These are phyloP conservation scores for Bombus cullumanus DNA, from an alignment of 1,140 invertebrate species.

Conservation along the genomic window DNA sequence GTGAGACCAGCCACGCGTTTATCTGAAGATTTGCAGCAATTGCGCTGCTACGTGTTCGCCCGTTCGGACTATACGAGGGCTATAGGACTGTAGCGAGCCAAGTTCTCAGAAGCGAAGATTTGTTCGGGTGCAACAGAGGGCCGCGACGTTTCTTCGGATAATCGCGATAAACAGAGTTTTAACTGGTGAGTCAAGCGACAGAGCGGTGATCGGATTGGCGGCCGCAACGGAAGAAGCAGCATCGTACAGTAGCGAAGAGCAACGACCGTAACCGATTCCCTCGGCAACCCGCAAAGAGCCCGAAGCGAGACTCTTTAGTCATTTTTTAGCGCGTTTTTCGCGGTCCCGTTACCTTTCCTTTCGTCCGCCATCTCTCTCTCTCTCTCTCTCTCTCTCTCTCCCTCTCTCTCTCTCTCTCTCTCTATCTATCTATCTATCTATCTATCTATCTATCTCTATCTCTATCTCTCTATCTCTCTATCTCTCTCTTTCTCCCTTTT, in stretches of 20 bases:
- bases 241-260: conserved; percentile 47
- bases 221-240: conserved; percentile 3
- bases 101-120: not conserved
- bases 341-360: conserved; percentile 51
- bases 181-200: not conserved
- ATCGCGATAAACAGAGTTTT: not conserved
- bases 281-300: conserved; percentile 38
- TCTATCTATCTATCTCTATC: too few relatives aligned
- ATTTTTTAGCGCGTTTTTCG: conserved; percentile 30
- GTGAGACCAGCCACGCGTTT: too few relatives aligned
- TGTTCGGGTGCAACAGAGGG: not conserved
- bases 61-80: too few relatives aligned
- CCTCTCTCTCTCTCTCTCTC: not conserved
- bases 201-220: conserved; percentile 21
- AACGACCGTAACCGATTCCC: conserved; percentile 64
- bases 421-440: too few relatives aligned
- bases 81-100: too few relatives aligned
- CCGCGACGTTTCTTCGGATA: not conserved
- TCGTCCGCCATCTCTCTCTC: conserved; percentile 23
- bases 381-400: not conserved
- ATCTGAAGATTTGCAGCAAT: too few relatives aligned
- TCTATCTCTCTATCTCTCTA: not conserved
- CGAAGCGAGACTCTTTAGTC: conserved; percentile 40
- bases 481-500: not conserved
- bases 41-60: too few relatives aligned